phyloP scores from a whole-genome alignment of 2,797 vertebrate species.

The Siniperca scherzeri region DNA sequence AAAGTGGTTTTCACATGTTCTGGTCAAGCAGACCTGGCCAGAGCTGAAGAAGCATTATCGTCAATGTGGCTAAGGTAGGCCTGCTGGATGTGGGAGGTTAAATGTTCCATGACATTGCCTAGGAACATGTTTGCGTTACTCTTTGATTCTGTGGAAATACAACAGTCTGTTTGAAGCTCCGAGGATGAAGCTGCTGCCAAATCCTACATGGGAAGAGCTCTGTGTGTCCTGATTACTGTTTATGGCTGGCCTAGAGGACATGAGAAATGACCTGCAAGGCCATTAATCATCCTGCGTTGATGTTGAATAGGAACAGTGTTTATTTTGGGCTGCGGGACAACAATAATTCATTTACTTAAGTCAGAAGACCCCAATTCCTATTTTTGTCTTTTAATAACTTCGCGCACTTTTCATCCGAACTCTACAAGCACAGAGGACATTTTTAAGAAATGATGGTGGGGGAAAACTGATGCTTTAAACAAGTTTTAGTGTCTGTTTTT shows the following conservation, averaged over 20 bases:
- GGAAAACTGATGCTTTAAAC: slow-evolving; percentile 69
- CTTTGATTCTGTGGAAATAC: slow-evolving; percentile 47
- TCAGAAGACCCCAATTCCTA: slow-evolving; percentile 69
- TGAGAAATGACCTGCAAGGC: slow-evolving; percentile 45
- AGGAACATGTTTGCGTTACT: slow-evolving; percentile 36
- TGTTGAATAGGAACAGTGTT: slow-evolving; percentile 26
- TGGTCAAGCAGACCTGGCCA: slow-evolving; percentile 30
- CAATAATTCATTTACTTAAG: slow-evolving; percentile 57
- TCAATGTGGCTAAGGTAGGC: slow-evolving; percentile 42
- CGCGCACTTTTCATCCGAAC: slow-evolving; percentile 67
- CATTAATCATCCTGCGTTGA: slow-evolving; percentile 40
- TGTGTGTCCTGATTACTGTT: slow-evolving; percentile 38
- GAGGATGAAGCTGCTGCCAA: slow-evolving; percentile 50
- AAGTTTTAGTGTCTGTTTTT: slow-evolving; percentile 80
- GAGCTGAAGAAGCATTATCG: slow-evolving; percentile 15
- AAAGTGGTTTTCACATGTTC: slow-evolving; percentile 40
- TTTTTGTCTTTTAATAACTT: slow-evolving; percentile 81
- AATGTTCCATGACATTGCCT: slow-evolving; percentile 38
- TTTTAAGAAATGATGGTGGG: slow-evolving; percentile 65
- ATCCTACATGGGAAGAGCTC: slow-evolving; percentile 36
- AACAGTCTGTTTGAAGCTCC: slow-evolving; percentile 33
- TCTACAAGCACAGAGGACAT: slow-evolving; percentile 64
- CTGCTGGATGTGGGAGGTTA: slow-evolving; percentile 39
- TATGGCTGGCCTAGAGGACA: slow-evolving; percentile 34
- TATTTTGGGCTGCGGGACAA: slow-evolving; percentile 56